These are phyloP conservation scores for Oreotrochilus melanogaster DNA, from an alignment of 2,113 vertebrate species.

Conservation along the genomic window DNA sequence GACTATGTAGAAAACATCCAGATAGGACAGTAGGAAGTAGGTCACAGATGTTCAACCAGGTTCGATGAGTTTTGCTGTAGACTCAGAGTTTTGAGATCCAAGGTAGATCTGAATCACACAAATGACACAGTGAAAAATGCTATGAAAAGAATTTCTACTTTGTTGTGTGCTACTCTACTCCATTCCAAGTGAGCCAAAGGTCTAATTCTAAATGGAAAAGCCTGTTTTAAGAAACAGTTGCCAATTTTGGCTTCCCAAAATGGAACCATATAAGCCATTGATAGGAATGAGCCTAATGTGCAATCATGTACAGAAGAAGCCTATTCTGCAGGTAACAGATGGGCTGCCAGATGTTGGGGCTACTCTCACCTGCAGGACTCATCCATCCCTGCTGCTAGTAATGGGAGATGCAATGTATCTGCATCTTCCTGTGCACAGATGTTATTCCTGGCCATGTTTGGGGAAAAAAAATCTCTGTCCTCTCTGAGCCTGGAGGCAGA, in stretches of 20 bases:
- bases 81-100: not conserved
- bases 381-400: constrained; percentile 19
- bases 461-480: not conserved
- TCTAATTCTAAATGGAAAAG: not conserved
- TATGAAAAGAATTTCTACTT: not conserved
- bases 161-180: not conserved
- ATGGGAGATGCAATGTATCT: constrained; percentile 38
- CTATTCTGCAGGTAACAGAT: constrained; percentile 19
- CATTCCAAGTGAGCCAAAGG: not conserved
- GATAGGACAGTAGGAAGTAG: not conserved
- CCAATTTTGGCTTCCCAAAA: not conserved
- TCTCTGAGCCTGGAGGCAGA: constrained; percentile 40
- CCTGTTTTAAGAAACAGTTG: not conserved
- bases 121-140: not conserved
- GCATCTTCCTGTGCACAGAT: constrained; percentile 57
- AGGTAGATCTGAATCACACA: not conserved
- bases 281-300: not conserved
- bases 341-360: constrained; percentile 26
- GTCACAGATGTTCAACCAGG: not conserved
- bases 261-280: not conserved
- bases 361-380: constrained; percentile 1
- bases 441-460: not conserved
- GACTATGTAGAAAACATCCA: not conserved
- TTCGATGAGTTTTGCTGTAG: not conserved
- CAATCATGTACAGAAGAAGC: not conserved